Percentiles rank a stretch among this genome's conserved stretches.
Evolutionary conservation across 2,888 invertebrate species (phyloP).

Genomic region (Gasteruption jaculator): DNA sequence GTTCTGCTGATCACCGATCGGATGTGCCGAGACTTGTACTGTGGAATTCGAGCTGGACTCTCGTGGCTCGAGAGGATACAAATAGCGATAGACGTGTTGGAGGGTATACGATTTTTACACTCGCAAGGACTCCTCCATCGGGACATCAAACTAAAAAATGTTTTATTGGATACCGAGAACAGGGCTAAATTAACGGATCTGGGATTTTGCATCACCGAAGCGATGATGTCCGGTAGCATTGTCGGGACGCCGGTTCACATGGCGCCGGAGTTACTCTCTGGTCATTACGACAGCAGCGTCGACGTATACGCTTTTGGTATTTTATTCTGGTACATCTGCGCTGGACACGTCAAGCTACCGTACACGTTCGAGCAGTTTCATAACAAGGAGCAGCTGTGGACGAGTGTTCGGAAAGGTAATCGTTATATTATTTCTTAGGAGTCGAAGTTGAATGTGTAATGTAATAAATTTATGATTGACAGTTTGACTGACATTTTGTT

Average conservation of each 20-base stretch:
- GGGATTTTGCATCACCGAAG: conserved; percentile 86
- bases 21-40: conserved; percentile 71
- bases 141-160: conserved; percentile 87
- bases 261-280: conserved; percentile 83
- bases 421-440: too few relatives aligned
- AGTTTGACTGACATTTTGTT: neutral
- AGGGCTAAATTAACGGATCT: conserved; percentile 82
- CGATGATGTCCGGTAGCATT: conserved; percentile 85
- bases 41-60: conserved; percentile 67
- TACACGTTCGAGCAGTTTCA: conserved; percentile 76
- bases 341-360: conserved; percentile 75
- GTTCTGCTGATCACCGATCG: conserved; percentile 79
- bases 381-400: conserved; percentile 85
- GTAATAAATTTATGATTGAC: neutral
- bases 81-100: conserved; percentile 77
- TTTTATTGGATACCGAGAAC: conserved; percentile 68
- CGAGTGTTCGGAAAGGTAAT: conserved; percentile 74
- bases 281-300: conserved; percentile 76
- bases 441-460: too few relatives aligned
- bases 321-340: conserved; percentile 86
- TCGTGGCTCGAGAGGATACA: conserved; percentile 61
- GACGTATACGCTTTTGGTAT: conserved; percentile 90
- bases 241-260: conserved; percentile 88
- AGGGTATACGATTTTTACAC: conserved; percentile 84
- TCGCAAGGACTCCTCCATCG: conserved; percentile 81